phyloP scores from a whole-genome alignment of 2,888 invertebrate genomes.

The Diaperis boleti region DNA sequence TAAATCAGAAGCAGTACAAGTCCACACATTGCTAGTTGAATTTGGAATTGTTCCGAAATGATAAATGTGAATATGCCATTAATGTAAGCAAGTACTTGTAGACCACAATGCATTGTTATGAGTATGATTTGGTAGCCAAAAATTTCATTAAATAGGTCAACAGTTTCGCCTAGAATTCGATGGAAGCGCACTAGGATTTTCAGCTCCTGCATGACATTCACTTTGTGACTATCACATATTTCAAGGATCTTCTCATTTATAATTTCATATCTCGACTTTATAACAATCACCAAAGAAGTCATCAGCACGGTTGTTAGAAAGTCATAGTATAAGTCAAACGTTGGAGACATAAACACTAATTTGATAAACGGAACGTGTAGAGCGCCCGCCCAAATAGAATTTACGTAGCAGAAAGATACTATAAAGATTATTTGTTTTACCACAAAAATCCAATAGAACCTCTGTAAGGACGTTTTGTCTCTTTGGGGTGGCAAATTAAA shows the following conservation, averaged over 20 bases:
- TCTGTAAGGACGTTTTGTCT: not conserved
- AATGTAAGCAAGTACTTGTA: not conserved
- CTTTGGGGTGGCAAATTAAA: not conserved
- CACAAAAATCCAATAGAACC: not conserved
- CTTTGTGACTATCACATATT: not conserved
- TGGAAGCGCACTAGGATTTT: not conserved
- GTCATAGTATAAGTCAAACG: not conserved
- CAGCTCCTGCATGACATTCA: no score
- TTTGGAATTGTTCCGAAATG: not conserved
- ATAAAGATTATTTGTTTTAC: not conserved
- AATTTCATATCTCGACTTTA: not conserved
- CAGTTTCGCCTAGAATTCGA: conserved; percentile 11
- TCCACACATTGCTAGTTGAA: not conserved
- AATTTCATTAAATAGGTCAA: conserved; percentile 3
- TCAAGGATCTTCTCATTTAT: not conserved
- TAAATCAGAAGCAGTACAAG: not conserved
- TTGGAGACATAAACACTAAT: not conserved
- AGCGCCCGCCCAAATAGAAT: not conserved
- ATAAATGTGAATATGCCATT: not conserved
- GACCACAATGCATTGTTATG: not conserved
- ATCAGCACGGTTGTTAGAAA: not conserved
- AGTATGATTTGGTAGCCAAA: conserved; percentile 16
- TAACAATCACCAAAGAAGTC: not conserved
- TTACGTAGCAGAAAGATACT: not conserved
- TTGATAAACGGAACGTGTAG: not conserved